phyloP scores from a whole-genome alignment of 2,113 vertebrate genomes.

The Pelecanoides urinatrix region DNA sequence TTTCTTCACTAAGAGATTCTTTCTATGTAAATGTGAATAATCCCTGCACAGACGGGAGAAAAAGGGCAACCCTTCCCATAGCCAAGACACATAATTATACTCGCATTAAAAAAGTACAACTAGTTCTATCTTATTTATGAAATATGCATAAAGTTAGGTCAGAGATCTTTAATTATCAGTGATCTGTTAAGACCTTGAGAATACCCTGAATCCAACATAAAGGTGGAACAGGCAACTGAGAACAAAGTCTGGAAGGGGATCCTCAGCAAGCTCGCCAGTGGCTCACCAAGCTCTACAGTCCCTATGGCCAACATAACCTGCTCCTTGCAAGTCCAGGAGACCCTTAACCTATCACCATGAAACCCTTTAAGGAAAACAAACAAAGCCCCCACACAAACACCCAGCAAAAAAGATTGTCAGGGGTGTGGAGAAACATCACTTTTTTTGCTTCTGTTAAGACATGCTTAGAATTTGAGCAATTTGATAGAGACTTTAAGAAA shows the following conservation, averaged over 20 bases:
- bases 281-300: background rate
- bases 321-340: background rate
- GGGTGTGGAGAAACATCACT: background rate
- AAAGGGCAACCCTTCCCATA: background rate
- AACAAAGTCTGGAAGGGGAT: background rate
- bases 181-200: background rate
- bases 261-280: too few relatives aligned
- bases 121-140: background rate
- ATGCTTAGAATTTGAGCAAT: background rate
- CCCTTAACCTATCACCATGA: background rate
- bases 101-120: background rate
- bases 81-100: background rate
- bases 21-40: background rate
- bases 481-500: background rate
- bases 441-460: background rate
- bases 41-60: background rate
- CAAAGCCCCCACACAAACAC: background rate
- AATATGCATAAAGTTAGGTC: background rate
- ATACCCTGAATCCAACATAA: background rate
- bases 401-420: background rate
- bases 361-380: background rate
- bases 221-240: background rate
- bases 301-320: fast-evolving
- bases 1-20: background rate
- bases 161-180: background rate